phyloP scores from a whole-genome alignment of 2,797 vertebrate genomes.

The Eospalax fontanierii region DNA sequence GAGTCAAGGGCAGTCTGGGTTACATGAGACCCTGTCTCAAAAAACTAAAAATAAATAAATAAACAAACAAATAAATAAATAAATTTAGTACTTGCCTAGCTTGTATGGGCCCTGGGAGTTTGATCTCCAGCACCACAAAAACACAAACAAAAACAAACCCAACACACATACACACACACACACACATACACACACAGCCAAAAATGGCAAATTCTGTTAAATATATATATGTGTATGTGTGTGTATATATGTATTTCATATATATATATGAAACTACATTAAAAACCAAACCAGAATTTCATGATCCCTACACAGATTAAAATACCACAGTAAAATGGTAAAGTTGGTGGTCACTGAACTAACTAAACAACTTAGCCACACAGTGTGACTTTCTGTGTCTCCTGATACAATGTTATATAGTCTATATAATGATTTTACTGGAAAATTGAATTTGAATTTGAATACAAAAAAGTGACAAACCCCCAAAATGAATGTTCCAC shows the following conservation, averaged over 20 bases:
- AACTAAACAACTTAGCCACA: conserved; percentile 10
- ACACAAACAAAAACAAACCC: background rate
- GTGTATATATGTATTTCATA: background rate
- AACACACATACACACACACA: background rate
- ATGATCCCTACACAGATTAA: conserved; percentile 24
- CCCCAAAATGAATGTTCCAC: conserved; percentile 29
- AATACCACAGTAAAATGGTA: conserved; percentile 51
- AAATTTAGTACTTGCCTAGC: background rate
- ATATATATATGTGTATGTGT: background rate
- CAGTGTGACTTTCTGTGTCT: background rate
- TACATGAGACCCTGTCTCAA: background rate
- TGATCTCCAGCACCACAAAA: background rate
- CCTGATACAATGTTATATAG: background rate
- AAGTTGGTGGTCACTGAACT: conserved; percentile 15
- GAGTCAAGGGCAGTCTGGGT: background rate
- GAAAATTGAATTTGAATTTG: conserved; percentile 36
- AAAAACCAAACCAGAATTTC: conserved; percentile 1
- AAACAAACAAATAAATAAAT: background rate
- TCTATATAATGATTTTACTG: background rate
- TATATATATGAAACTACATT: background rate
- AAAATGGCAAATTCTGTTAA: conserved; percentile 32
- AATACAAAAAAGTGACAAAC: conserved; percentile 44
- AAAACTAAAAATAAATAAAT: background rate
- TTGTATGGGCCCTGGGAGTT: background rate
- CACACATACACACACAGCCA: background rate